phyloP scores from a whole-genome alignment of 2,888 invertebrate species.

The Dromius quadrimaculatus region DNA sequence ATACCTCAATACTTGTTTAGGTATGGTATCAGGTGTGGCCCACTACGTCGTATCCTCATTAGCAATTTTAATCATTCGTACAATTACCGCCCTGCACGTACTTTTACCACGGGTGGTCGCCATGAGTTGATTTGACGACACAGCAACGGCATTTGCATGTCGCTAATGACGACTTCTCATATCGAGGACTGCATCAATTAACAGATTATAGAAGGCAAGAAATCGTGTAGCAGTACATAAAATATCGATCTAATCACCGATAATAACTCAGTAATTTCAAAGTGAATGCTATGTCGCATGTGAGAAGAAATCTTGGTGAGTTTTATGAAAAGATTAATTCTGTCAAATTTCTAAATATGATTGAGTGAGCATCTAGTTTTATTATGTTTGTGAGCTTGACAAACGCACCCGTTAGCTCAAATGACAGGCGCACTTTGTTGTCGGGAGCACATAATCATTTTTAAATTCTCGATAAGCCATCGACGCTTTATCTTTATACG shows the following conservation, averaged over 20 bases:
- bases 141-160: slow-evolving; percentile 31
- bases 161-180: slow-evolving; percentile 43
- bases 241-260: slow-evolving; percentile 26
- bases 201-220: slow-evolving; percentile 34
- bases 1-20: no score
- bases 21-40: slow-evolving; percentile 49
- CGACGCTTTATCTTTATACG: slow-evolving; percentile 15
- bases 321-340: background rate
- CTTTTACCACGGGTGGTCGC: slow-evolving; percentile 42
- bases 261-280: slow-evolving; percentile 38
- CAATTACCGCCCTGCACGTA: slow-evolving; percentile 37
- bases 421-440: slow-evolving; percentile 23
- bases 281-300: slow-evolving; percentile 23
- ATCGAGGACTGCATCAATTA: slow-evolving; percentile 35
- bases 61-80: slow-evolving; percentile 52
- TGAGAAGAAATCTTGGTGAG: background rate
- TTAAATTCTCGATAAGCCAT: slow-evolving; percentile 40
- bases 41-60: slow-evolving; percentile 43
- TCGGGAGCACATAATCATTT: slow-evolving; percentile 35
- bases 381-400: slow-evolving; percentile 23
- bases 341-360: slow-evolving; percentile 26
- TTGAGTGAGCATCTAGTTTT: background rate
- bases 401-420: background rate
- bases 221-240: slow-evolving; percentile 12
- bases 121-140: slow-evolving; percentile 29